Evolutionary conservation across 2,888 invertebrate genomes (phyloP), one percentile per base, ranked within the genome.

Genomic region (Protophormia terraenovae): DNA sequence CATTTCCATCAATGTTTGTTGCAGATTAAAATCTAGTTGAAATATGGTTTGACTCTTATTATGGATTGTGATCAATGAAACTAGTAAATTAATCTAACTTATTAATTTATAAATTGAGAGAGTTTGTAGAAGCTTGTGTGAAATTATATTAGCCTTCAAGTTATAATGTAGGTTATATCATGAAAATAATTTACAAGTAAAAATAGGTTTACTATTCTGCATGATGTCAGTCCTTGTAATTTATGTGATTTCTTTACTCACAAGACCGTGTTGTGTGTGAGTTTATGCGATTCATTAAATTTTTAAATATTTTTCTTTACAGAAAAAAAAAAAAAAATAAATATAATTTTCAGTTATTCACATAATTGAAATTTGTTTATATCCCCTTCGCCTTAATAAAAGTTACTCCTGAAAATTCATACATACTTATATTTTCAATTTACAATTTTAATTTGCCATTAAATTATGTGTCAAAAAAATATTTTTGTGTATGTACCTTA

Each of bases 11-110:
- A 60, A 60, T 60, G 75, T 69, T 60, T 62, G 24, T 50, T 38
- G 22, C 32, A 67, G 80, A 75, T 72, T 41, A 16, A 16, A 72
- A 72, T 72, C 71, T 58, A 66, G 41, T 41, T 66, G 27, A 72
- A 55, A 41, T 71, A 4, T 38, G 24, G 50, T 53, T 41, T 35
- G 38, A 38, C n/a, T 64, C 5, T 12, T 64, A 24, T 27, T 27
- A 24, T 27, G 53, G 53, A 53, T 27, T 14, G 53, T 14, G 14
- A 27, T 6, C 1, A 8, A 27, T 53, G 19, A 50, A 50, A 50
- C 14, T 32, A 32, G 6, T 1, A 6, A 41, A 41, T n/a, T n/a
- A 41, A 5, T n/a, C 38, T 35, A 35, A 35, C 12, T 12, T 35
- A 35, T 35, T 35, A 35, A 8, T 35, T 35, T n/a, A n/a, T n/a